A percentile compares a stretch with the other conserved stretches of the same genome.
These are phyloP conservation scores for Monomorium pharaonis DNA, from an alignment of 1,140 invertebrate species.

Conservation along the genomic window DNA sequence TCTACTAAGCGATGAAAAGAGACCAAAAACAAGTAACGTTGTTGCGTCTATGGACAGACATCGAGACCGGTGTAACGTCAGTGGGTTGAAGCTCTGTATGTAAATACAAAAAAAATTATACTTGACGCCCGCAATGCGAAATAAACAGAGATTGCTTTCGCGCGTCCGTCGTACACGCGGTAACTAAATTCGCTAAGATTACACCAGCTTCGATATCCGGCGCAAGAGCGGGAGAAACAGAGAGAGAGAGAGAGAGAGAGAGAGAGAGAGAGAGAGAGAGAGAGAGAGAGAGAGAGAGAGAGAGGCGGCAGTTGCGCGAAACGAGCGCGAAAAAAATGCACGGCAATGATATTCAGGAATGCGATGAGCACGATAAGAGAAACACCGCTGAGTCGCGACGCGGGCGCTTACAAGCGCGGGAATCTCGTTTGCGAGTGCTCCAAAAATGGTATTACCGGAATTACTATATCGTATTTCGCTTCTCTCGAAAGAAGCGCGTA, in stretches of 20 bases:
- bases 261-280: not conserved
- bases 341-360: conserved; percentile 62
- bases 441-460: not conserved
- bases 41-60: not conserved
- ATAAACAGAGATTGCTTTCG: not conserved
- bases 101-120: not conserved
- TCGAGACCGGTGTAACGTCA: not conserved
- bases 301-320: conserved; percentile 22
- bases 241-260: not conserved
- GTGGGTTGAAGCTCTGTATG: not conserved
- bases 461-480: not conserved
- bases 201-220: conserved; percentile 11
- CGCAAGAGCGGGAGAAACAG: not conserved
- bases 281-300: not conserved
- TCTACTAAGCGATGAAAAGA: not conserved
- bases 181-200: conserved; percentile 19
- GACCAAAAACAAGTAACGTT: not conserved
- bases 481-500: not conserved
- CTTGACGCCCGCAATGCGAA: too few relatives aligned
- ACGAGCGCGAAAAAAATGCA: conserved; percentile 45
- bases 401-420: not conserved
- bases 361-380: conserved; percentile 55
- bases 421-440: not conserved
- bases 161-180: not conserved
- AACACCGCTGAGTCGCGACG: conserved; percentile 13